Conservation (phyloP, 2,113 vertebrate genomes). For the Melanostigma gelatinosum region DNA sequence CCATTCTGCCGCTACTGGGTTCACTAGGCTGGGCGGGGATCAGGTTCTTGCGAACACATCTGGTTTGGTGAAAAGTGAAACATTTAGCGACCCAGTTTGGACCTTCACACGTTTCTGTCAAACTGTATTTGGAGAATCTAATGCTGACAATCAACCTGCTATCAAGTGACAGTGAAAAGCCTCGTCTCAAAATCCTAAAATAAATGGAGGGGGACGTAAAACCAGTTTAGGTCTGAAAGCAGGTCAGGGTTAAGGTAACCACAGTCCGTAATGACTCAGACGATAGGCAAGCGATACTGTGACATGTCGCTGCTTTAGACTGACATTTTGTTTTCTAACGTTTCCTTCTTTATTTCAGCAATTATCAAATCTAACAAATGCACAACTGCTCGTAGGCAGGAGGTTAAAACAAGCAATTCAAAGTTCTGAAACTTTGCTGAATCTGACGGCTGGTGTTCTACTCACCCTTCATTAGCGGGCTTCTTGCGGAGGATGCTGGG, state of each 20-base stretch:
- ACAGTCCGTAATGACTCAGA: background rate
- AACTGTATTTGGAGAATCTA: background rate
- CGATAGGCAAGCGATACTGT: background rate
- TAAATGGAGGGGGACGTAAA: background rate
- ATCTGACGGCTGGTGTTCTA: background rate
- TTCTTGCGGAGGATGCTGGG: slow-evolving; percentile 99
- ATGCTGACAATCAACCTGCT: background rate
- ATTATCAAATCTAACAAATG: background rate
- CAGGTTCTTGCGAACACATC: slow-evolving; percentile 94
- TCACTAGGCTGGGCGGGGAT: slow-evolving; percentile 92
- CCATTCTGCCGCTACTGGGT: slow-evolving; percentile 85
- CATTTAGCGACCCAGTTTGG: background rate
- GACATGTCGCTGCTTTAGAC: background rate
- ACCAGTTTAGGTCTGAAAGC: background rate
- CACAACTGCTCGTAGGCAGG: background rate
- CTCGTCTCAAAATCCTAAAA: background rate
- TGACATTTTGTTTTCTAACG: background rate
- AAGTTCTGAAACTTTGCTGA: background rate
- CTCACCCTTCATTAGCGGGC: slow-evolving; percentile 93
- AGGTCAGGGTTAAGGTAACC: background rate
- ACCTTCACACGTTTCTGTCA: background rate
- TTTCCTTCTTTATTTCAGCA: background rate
- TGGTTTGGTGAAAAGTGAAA: slow-evolving; percentile 51
- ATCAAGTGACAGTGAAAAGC: background rate
- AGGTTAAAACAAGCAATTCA: background rate